phyloP scores from a whole-genome alignment of 2,888 invertebrate species.

The Lomographa bimaculata region DNA sequence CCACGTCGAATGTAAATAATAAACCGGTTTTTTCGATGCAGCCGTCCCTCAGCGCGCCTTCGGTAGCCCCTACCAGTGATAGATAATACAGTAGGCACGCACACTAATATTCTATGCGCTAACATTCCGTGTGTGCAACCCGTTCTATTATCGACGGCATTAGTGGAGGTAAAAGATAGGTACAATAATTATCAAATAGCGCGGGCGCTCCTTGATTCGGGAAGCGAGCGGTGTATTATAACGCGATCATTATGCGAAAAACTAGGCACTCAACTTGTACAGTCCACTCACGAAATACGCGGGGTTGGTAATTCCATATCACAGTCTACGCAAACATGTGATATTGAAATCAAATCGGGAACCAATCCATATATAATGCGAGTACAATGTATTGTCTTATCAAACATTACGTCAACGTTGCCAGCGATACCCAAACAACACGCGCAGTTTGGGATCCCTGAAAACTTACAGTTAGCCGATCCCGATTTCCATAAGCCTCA shows the following conservation, averaged over 20 bases:
- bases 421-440: constrained; percentile 24
- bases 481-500: too few relatives aligned
- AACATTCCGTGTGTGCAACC: too few relatives aligned
- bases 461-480: too few relatives aligned
- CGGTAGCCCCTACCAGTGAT: too few relatives aligned
- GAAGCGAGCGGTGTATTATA: constrained; percentile 33
- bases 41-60: too few relatives aligned
- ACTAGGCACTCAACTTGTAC: constrained; percentile 27
- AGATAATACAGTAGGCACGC: too few relatives aligned
- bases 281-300: constrained; percentile 30
- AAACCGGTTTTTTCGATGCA: too few relatives aligned
- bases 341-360: not conserved
- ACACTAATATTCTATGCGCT: too few relatives aligned
- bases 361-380: too few relatives aligned
- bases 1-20: too few relatives aligned
- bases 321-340: constrained; percentile 4
- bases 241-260: constrained; percentile 24
- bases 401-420: too few relatives aligned
- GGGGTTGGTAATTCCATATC: constrained; percentile 29
- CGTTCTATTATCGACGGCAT: not conserved
- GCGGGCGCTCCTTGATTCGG: constrained; percentile 21
- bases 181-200: not conserved
- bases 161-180: not conserved
- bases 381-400: too few relatives aligned
- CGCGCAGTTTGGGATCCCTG: constrained; percentile 6